These are phyloP conservation scores for Grapholita molesta DNA, from an alignment of 1,140 invertebrate species.

Conservation along the genomic window DNA sequence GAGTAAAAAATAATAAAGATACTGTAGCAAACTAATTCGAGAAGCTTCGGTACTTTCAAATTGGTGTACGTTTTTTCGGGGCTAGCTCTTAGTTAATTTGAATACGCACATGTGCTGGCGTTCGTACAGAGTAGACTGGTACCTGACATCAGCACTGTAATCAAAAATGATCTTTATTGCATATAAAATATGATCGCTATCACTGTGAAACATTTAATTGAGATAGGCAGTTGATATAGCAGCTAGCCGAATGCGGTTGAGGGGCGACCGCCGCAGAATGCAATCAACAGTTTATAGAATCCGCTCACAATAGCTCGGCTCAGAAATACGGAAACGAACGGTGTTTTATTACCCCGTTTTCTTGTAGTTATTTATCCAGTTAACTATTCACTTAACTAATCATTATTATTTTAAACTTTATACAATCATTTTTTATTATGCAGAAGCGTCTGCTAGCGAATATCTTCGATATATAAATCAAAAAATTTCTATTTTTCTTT, in stretches of 20 bases:
- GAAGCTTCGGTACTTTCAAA: no score
- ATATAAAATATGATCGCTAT: background rate
- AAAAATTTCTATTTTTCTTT: no score
- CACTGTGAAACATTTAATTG: background rate
- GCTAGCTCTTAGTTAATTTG: background rate
- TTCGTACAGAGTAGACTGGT: background rate
- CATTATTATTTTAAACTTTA: no score
- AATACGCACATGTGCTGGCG: background rate
- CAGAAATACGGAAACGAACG: background rate
- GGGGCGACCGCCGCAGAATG: background rate
- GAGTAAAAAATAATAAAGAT: no score
- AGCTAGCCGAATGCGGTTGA: background rate
- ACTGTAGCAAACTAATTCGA: no score
- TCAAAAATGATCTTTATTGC: background rate
- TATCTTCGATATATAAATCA: no score
- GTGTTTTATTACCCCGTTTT: background rate
- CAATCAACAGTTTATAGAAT: constrained; percentile 11
- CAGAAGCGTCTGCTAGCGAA: no score
- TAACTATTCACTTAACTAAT: background rate
- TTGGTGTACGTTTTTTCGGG: no score
- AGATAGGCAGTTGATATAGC: background rate
- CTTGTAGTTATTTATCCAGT: background rate
- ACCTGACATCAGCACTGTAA: background rate
- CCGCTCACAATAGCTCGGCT: constrained; percentile 1
- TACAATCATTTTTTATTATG: no score